These are phyloP conservation scores for Takifugu ocellatus DNA, from an alignment of 2,797 vertebrate genomes.

Conservation along the genomic window DNA sequence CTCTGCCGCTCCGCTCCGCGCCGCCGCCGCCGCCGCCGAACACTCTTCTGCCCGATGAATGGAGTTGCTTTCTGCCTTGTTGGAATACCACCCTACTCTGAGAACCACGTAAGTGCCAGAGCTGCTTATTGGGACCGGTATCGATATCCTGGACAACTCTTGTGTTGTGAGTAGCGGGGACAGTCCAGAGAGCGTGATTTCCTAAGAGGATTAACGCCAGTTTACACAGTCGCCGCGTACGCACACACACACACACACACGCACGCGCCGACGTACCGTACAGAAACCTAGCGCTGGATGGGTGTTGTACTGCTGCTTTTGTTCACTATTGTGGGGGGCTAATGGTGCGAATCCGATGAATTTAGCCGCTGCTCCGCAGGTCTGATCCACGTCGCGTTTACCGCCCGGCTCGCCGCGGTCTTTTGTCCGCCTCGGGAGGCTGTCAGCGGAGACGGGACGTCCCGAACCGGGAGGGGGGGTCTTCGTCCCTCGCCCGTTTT, in stretches of 20 bases:
- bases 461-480: conserved; percentile 43
- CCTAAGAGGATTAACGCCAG: conserved; percentile 75
- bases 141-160: conserved; percentile 9
- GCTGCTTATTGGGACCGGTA: rapidly evolving
- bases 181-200: conserved; percentile 74
- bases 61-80: conserved; percentile 99
- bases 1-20: conserved; percentile 37
- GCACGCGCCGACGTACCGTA: conserved; percentile 36
- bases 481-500: not conserved
- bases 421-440: conserved; percentile 48
- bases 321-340: conserved; percentile 1
- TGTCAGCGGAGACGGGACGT: conserved; percentile 50
- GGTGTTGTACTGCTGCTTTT: conserved; percentile 3
- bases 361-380: not conserved
- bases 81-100: conserved; percentile 91
- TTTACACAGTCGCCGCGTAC: conserved; percentile 57
- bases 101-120: conserved; percentile 80
- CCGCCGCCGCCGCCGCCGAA: conserved; percentile 38
- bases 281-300: conserved; percentile 23
- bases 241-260: conserved; percentile 51
- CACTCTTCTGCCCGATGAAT: conserved; percentile 88
- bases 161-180: conserved; percentile 25
- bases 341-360: conserved; percentile 10
- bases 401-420: conserved; percentile 11
- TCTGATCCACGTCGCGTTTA: conserved; percentile 3